Evolutionary conservation across 1,140 invertebrate genomes (phyloP), one percentile per base, ranked within the genome.

Genomic region (Branchinecta lynchi): DNA sequence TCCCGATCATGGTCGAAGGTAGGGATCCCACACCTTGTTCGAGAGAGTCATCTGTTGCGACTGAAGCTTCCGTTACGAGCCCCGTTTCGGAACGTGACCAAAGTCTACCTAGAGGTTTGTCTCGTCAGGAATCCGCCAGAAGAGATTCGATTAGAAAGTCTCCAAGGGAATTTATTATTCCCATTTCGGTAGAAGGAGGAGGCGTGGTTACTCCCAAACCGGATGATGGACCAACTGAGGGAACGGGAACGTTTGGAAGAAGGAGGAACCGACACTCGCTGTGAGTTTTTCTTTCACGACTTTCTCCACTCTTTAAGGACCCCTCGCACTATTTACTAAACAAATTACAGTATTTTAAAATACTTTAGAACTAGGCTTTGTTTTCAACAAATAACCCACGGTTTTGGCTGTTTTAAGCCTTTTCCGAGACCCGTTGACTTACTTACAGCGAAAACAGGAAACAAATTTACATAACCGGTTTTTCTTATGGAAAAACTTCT

Each of bases 141-240:
- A 66, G 70, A 8, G 85, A 92, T 76, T 87, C 88, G 0, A 91
- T 91, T 73, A 86, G 88, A 74, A 93, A 93, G 79, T 90, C 88
- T 69, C 89, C 89, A 9, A 80, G 90, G 17, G 91, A 93, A 79
- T 92, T 90, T 74, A 92, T 93, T 75, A 93, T 93, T 79, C 91
- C 91, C 0, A 93, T 93, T 74, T 88, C 89, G 15, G 85, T 93
- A 65, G 91, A 93, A 80, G 89, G 89, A 71, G 89, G 89, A 71
- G 89, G 89, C 68, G 90, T 87, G 76, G 86, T 90, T 32, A 92
- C 88, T 20, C 89, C 89, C 15, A 72, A 71, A 43, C 73, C 73
- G 21, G 71, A 74, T 3, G 20, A 68, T 8, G 32, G 32, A 5
- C 45, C 45, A 7, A 45, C 44, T 65, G 15, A 68, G 8, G 44